Conservation (phyloP, 2,797 vertebrate genomes). For the Sebastes nivosus region DNA sequence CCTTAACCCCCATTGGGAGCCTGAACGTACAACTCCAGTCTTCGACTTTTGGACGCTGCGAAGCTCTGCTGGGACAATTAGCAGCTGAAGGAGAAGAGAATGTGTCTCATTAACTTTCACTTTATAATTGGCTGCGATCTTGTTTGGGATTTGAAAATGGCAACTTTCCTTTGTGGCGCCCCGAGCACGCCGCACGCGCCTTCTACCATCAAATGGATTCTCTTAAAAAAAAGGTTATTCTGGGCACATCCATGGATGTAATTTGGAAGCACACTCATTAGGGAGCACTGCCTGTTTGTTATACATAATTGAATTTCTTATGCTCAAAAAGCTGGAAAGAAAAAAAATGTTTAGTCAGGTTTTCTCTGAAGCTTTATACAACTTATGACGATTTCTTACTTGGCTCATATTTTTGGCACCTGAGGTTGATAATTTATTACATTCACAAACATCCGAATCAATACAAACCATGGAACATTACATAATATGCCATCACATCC, state of each 20-base stretch:
- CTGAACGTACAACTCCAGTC: neutral
- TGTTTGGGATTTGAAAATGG: constrained; percentile 49
- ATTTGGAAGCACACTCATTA: constrained; percentile 30
- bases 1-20: constrained; percentile 11
- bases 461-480: neutral
- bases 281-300: constrained; percentile 44
- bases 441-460: neutral
- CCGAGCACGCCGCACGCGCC: neutral
- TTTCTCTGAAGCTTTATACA: constrained; percentile 4
- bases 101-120: constrained; percentile 50
- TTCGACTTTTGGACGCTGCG: neutral
- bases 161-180: constrained; percentile 9
- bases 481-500: neutral
- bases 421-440: neutral
- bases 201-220: constrained; percentile 23
- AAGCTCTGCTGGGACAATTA: constrained; percentile 35
- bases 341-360: neutral
- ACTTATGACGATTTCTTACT: neutral
- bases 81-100: constrained; percentile 22
- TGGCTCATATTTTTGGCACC: neutral
- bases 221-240: constrained; percentile 27
- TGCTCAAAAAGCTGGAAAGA: constrained; percentile 7
- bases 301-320: constrained; percentile 36
- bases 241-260: constrained; percentile 13
- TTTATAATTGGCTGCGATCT: constrained; percentile 56